Base-by-base conservation (phyloP, 2,888 invertebrate species). In the Drosophila infuscata region DNA sequence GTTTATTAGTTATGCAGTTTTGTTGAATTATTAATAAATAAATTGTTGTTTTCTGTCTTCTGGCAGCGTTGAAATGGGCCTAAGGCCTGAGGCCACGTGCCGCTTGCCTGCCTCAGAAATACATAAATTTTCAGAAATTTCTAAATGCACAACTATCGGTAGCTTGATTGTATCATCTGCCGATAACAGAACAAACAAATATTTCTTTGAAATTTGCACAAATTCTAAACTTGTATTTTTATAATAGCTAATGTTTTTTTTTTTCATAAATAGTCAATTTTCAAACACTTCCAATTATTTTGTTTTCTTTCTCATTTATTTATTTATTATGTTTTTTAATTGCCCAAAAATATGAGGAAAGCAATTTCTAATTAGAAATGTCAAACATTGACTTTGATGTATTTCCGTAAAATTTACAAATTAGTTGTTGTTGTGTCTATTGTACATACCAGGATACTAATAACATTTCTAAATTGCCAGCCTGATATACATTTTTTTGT, bases 1-100 rank as follows among this genome's bases (percentile, higher is more conserved):
- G 68, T 87, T 89, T 85, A 85, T 89, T 83, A 87, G 80, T 73
- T 79, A 89, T 89, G 84, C 89, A 83, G 79, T 81, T 76, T 76
- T 72, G 74, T 46, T 88, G 83, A 84, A 87, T 89, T 87, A 84
- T 89, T 84, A 79, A 89, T 81, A 82, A 74, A 73, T 72, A 75
- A 70, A 65, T 74, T 68, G 67, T 69, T 77, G 67, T 81, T 74
- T 70, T 56, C 58, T 32, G 52, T 25, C 57, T 63, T 61, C 48
- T 41, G 66, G 66, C 69, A 73, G 61, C 41, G n/a, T 11, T 9
- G 36, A 52, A 60, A 53, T 29, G 33, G 29, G 36, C 6, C 38
- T 46, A 20, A 48, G 9, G 25, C 2, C 25, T 20, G 6, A 7
- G 33, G 33, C 77, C 77, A 63, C 59, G 51, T 41, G 61, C 61